Base-by-base conservation (phyloP, 2,113 vertebrate genomes). In the Cinclus mexicanus region DNA sequence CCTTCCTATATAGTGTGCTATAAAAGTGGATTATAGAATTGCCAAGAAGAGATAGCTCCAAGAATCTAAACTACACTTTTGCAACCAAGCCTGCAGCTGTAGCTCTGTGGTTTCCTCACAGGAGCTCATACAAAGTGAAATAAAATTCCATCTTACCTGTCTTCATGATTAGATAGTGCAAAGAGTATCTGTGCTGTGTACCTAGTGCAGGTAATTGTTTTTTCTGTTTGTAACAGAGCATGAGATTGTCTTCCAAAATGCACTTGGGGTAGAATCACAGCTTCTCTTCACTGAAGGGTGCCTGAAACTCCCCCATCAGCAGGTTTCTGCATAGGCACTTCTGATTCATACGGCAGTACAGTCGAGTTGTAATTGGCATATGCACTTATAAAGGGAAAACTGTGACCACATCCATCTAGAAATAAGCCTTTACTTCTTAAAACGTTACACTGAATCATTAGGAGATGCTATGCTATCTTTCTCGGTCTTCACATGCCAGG, bases 121-220 rank as follows among this genome's bases (percentile, higher is more conserved):
- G 46, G 24, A 90, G 37, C 41, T 14, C 0, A 0, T 46, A 21
- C 1, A 0, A 71, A 75, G 19, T 31, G 46, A 83, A 83, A 22
- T 33, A 64, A 71, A n/a, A 69, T 60, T 61, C 67, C 26, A 4
- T 52, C 29, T 63, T 81, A 69, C 6, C 68, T 14, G 6, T 41
- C 42, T 68, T 64, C 61, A 8, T 21, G 6, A 63, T 39, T 29
- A 39, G 39, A 21, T 42, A 35, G 33, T 56, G n/a, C 31, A 61
- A 70, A 65, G n/a, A 72, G 8, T 61, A 46, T 52, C 47, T 79
- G 41, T 47, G n/a, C 59, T 28, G 21, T 1, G 3, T 64, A 21
- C 21, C 21, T 71, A 33, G 68, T 35, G 35, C 29, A 68, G 37
- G 49, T 10, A 23, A 10, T 9, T 55, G 13, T 33, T 87, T 82